phyloP scores from a whole-genome alignment of 1,140 invertebrate genomes.

The Calosoma granatense region DNA sequence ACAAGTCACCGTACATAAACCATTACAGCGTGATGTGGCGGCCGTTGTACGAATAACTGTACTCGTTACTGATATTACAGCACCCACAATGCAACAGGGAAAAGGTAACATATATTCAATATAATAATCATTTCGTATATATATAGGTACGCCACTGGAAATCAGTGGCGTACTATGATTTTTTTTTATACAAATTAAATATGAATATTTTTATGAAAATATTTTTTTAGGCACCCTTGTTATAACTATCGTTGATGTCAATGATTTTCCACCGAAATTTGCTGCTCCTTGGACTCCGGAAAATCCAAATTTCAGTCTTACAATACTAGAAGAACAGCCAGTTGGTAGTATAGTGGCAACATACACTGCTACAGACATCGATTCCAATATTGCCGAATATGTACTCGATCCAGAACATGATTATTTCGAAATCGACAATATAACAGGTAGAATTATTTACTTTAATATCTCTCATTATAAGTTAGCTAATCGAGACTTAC shows the following conservation, averaged over 20 bases:
- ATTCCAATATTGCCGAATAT: conserved; percentile 73
- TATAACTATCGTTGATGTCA: conserved; percentile 78
- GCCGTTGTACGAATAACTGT: conserved; percentile 67
- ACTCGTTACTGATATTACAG: conserved; percentile 68
- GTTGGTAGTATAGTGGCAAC: conserved; percentile 67
- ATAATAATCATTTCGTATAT: neutral
- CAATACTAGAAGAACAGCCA: conserved; percentile 75
- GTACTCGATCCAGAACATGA: conserved; percentile 57
- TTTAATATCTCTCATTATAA: conserved; percentile 9
- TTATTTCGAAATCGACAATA: conserved; percentile 68
- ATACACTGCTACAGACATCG: conserved; percentile 69
- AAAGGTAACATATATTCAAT: conserved; percentile 41
- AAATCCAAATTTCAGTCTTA: conserved; percentile 53
- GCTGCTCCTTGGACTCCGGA: conserved; percentile 60
- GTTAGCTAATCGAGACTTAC: neutral
- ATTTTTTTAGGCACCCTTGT: conserved; percentile 57
- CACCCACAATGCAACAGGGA: conserved; percentile 64
- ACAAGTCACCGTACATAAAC: conserved; percentile 55
- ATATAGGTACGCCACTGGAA: too few relatives aligned
- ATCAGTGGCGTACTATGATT: too few relatives aligned
- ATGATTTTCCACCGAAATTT: conserved; percentile 52
- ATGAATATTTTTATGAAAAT: conserved; percentile 10
- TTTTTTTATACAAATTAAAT: too few relatives aligned
- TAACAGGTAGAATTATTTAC: too few relatives aligned
- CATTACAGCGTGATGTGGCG: conserved; percentile 56